Percentiles rank a stretch among this genome's conserved stretches.
These are phyloP conservation scores for Sebastes paucispinis DNA, from an alignment of 2,797 vertebrate genomes.

Conservation along the genomic window DNA sequence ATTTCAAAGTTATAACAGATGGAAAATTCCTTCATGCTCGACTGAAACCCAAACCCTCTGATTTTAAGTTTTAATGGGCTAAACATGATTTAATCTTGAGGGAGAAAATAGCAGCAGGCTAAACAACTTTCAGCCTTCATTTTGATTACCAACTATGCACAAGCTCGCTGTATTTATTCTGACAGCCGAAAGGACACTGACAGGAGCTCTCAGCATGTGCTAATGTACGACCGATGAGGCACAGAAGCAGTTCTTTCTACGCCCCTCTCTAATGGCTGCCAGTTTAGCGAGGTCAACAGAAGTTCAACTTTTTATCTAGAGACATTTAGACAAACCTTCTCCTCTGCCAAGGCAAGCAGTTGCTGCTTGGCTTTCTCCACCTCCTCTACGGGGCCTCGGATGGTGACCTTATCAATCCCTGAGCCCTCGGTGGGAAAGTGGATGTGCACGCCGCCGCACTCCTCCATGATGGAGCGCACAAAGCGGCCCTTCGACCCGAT, in stretches of 20 bases:
- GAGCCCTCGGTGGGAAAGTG: slow-evolving; percentile 98
- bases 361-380: slow-evolving; percentile 97
- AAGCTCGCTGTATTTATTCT: background rate
- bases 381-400: slow-evolving; percentile 93
- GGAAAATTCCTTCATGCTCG: background rate
- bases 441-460: slow-evolving; percentile 98
- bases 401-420: slow-evolving; percentile 95
- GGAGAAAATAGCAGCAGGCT: background rate
- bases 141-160: background rate
- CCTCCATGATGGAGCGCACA: slow-evolving; percentile 99
- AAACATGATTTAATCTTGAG: background rate
- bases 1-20: background rate
- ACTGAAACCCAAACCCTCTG: background rate
- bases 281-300: slow-evolving; percentile 8
- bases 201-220: background rate
- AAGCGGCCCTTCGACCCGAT: slow-evolving; percentile 98
- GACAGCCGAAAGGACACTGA: slow-evolving; percentile 5
- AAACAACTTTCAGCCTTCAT: background rate
- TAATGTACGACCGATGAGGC: background rate
- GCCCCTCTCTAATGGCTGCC: background rate
- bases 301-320: slow-evolving; percentile 28
- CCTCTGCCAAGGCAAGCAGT: slow-evolving; percentile 95
- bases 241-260: background rate
- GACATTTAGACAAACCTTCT: slow-evolving; percentile 86
- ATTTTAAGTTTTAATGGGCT: background rate